Base-by-base conservation (phyloP, 2,113 vertebrate species). In the Aix galericulata region DNA sequence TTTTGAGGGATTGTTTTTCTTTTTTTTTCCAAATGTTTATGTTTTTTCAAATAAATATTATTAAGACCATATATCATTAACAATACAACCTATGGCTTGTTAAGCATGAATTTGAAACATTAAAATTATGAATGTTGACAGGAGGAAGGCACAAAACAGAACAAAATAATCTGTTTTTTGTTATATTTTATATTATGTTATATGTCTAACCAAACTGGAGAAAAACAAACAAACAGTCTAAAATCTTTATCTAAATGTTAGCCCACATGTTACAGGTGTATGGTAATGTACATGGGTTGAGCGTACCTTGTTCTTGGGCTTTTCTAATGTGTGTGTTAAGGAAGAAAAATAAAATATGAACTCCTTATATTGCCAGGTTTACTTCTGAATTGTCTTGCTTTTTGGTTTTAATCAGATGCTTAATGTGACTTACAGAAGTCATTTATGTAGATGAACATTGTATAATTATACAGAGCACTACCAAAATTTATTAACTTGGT, bases 361-460 rank as follows among this genome's bases (percentile, higher is more conserved):
- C 13, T 56, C 48, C 64, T 53, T 20, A 11, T 55, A 66, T 75
- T 56, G 42, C 44, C 29, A 58, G 34, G 7, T 92, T 91, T 89
- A 26, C 32, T 88, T 91, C 44, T 1, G 5, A 78, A 69, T 88
- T 69, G 23, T 62, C 25, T 44, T 86, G 29, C 34, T 78, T 92
- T 94, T 86, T 86, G 2, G 25, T 53, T 95, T 93, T 88, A 92
- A 91, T 86, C 73, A 87, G 62, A 76, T 86, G 48, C 18, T 81
- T 94, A 79, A 86, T 84, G 53, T 86, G 83, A 91, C 48, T 91
- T 86, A 74, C 3, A 59, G 59, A 83, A 83, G 27, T 83, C 8
- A 62, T 89, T 89, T 89, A 74, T 86, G 31, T 74, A 68, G 27
- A 53, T 31, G 2, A 77, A 38, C 0, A 0, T 92, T 71, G 20